Evolutionary conservation across 2,113 vertebrate genomes (phyloP).

Genomic region (Trinectes maculatus): DNA sequence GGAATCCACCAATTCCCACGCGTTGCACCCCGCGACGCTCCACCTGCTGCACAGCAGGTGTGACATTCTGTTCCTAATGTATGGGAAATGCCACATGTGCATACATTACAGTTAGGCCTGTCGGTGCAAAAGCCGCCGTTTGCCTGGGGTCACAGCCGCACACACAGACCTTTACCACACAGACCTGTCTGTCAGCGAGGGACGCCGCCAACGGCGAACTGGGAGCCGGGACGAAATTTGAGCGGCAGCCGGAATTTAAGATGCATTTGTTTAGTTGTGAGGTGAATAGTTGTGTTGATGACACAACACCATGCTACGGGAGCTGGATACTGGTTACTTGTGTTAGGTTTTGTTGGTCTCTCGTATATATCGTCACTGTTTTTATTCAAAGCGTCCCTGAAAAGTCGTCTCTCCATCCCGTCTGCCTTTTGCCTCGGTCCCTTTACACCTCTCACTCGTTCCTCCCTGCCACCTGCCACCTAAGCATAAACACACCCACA

Average conservation of each 20-base stretch:
- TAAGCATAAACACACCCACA: slow-evolving; percentile 34
- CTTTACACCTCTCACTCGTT: slow-evolving; percentile 31
- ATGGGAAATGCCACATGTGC: slow-evolving; percentile 61
- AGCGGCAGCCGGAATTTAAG: slow-evolving; percentile 18
- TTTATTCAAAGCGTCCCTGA: slow-evolving; percentile 27
- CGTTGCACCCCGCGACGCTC: slow-evolving; percentile 22
- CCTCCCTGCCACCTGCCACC: slow-evolving; percentile 45
- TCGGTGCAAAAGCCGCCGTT: slow-evolving; percentile 26
- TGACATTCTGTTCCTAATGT: slow-evolving; percentile 62
- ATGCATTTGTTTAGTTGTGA: slow-evolving; percentile 1
- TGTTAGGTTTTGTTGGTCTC: slow-evolving; percentile 18
- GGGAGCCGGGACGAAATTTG: background rate
- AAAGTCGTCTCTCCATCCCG: slow-evolving; percentile 33
- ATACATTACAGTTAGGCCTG: slow-evolving; percentile 41
- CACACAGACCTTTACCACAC: slow-evolving; percentile 44
- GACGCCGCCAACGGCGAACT: background rate
- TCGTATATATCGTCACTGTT: slow-evolving; percentile 19
- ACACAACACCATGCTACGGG: background rate
- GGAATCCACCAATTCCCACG: background rate
- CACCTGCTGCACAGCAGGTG: slow-evolving; percentile 45
- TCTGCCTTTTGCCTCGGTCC: slow-evolving; percentile 20
- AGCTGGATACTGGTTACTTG: background rate
- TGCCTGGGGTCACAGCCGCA: slow-evolving; percentile 43
- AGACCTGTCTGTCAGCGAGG: slow-evolving; percentile 14
- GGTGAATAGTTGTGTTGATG: slow-evolving; percentile 4